Evolutionary conservation across 1,140 invertebrate species (phyloP), one percentile per base, ranked within the genome.

Genomic region (Philotrypesis tridentata): DNA sequence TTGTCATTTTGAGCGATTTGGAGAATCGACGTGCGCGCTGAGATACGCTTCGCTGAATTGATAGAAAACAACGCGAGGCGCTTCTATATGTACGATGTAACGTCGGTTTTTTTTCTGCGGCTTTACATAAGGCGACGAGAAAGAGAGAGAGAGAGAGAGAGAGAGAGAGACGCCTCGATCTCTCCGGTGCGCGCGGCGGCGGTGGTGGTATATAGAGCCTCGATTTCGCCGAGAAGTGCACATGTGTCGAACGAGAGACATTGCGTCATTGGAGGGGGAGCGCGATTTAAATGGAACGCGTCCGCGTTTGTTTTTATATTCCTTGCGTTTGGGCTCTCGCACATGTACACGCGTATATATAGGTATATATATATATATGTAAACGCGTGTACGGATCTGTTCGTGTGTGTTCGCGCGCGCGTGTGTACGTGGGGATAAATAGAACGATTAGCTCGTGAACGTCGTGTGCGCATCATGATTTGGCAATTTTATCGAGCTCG

Each of bases 301-400:
- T 29, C 67, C 12, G 75, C 43, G 55, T 72, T 70, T 70, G 76
- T 67, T 77, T 77, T 78, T 31, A 55, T 48, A 17, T 31, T 68
- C 48, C 65, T 27, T 23, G 40, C 67, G 33, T 68, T 78, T 37
- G 21, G 73, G n/a, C 14, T 14, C 14, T 3, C 55, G 14, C 55
- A 37, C 33, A 9, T 37, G 33, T 37, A 73, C 43, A 73, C 29
- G 27, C 70, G 21, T 55, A 73, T 40, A n/a, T n/a, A n/a, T n/a
- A n/a, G n/a, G n/a, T n/a, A n/a, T n/a, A n/a, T n/a, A n/a, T n/a
- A n/a, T n/a, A n/a, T n/a, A n/a, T n/a, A n/a, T n/a, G n/a, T n/a
- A n/a, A n/a, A 21, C 48, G 21, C 27, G 43, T 17, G 21, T 73
- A 21, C 25, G 43, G 11, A 29, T 27, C 8, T 11, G 9, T 40